Base-by-base conservation (phyloP, 2,888 invertebrate genomes). In the Gandaritis pyraliata region DNA sequence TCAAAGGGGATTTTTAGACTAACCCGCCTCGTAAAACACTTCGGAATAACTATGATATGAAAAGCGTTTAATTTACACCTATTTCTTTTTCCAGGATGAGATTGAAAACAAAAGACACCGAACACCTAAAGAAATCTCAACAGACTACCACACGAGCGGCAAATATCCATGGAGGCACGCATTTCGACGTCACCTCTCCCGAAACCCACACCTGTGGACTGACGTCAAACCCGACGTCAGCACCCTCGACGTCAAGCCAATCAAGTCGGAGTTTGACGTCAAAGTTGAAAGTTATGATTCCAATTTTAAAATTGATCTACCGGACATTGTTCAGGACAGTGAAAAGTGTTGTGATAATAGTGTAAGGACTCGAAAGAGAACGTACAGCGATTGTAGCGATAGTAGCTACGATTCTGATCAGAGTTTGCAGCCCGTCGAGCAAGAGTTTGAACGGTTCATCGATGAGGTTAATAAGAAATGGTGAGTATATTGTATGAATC, bases 381-480 rank as follows among this genome's bases (percentile, higher is more conserved):
- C 83, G 15, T 86, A 81, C 78, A 88, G 89, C 36, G 85, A 81
- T 0, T 83, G 87, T 49, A 88, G 85, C 11, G 87, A 88, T 23
- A 80, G 76, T 64, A 89, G 88, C 61, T 88, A 86, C 41, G 90
- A 91, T 54, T 88, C 90, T 0, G 90, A 90, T 15, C 87, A 85
- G 64, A 87, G 86, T 59, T 64, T 92, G 69, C 83, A 85, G 61
- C 91, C 92, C 0, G 90, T 86, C 0, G 92, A 92, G 73, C 77
- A 74, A 70, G 88, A 90, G 75, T 92, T 92, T 69, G 87, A 88
- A 68, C 80, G 81, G 73, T 90, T 92, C 47, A 85, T 90, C 69
- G 81, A 85, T 54, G 90, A 92, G 61, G 90, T 93, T 56, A 85
- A 87, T 74, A 85, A 83, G 72, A 88, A 90, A 84, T 92, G 92